Conservation (phyloP, 2,797 vertebrate genomes). For the Etheostoma perlongum region DNA sequence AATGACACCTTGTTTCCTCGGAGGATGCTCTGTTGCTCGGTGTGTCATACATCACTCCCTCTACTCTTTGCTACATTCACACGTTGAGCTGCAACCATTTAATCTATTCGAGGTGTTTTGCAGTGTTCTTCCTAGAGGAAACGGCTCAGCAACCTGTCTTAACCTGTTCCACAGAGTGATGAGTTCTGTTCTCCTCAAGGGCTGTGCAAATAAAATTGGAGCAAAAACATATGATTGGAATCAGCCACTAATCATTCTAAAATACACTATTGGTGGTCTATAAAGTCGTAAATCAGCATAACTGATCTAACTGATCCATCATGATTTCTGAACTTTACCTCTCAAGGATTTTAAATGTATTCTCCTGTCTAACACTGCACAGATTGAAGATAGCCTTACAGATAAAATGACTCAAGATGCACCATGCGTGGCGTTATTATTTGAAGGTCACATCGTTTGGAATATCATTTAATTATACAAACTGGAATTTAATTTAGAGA, state of each 20-base stretch:
- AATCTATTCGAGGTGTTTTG: slow-evolving; percentile 34
- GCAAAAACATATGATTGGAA: slow-evolving; percentile 8
- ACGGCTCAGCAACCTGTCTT: slow-evolving; percentile 10
- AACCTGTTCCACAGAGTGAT: neutral
- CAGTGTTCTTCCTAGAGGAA: slow-evolving; percentile 39
- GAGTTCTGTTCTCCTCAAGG: neutral
- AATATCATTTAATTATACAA: slow-evolving; percentile 1
- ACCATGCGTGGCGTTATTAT: neutral
- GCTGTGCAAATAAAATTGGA: neutral
- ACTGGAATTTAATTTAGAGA: slow-evolving; percentile 3
- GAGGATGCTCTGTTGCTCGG: slow-evolving; percentile 38
- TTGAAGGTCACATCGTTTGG: slow-evolving; percentile 18
- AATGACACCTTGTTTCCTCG: slow-evolving; percentile 50
- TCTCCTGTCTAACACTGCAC: neutral
- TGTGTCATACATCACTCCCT: slow-evolving; percentile 55
- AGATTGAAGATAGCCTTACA: neutral
- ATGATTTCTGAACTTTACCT: neutral
- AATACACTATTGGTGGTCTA: neutral
- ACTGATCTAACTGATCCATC: neutral
- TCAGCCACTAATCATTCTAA: neutral
- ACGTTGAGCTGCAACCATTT: slow-evolving; percentile 20
- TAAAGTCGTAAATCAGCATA: neutral
- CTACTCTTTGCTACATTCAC: slow-evolving; percentile 19
- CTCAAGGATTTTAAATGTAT: neutral
- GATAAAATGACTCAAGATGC: slow-evolving; percentile 1